A percentile compares a stretch with the other conserved stretches of the same genome.
Conservation (phyloP, 2,888 invertebrate species). For the Rhogogaster chlorosoma region DNA sequence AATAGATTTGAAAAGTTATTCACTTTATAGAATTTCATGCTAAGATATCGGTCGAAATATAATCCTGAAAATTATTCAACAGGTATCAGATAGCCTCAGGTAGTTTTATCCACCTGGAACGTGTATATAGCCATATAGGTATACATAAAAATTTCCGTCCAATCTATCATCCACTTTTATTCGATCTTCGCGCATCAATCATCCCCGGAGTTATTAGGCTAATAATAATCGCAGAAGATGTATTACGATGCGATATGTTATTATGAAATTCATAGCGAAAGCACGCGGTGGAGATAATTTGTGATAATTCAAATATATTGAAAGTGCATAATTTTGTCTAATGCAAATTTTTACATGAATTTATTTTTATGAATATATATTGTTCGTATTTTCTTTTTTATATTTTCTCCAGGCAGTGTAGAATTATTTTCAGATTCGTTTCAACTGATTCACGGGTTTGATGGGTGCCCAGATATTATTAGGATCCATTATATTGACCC, state of each 20-base stretch:
- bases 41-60: neutral
- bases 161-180: conserved; percentile 25
- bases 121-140: neutral
- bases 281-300: neutral
- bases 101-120: neutral
- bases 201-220: neutral
- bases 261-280: neutral
- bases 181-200: neutral
- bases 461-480: neutral
- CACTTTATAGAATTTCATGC: neutral
- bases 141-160: neutral
- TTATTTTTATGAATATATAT: neutral
- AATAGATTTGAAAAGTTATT: neutral
- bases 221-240: neutral
- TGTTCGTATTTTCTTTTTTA: neutral
- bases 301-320: neutral
- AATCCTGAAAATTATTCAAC: conserved; percentile 10
- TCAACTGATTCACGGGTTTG: neutral
- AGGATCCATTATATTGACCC: neutral
- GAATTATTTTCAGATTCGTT: neutral
- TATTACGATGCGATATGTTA: neutral
- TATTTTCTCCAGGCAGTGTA: neutral
- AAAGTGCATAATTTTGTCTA: neutral
- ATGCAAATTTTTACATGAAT: neutral
- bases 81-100: neutral